A percentile compares a stretch with the other conserved stretches of the same genome.
These are phyloP conservation scores for Epinephelus awoara DNA, from an alignment of 2,797 vertebrate genomes.

Conservation along the genomic window DNA sequence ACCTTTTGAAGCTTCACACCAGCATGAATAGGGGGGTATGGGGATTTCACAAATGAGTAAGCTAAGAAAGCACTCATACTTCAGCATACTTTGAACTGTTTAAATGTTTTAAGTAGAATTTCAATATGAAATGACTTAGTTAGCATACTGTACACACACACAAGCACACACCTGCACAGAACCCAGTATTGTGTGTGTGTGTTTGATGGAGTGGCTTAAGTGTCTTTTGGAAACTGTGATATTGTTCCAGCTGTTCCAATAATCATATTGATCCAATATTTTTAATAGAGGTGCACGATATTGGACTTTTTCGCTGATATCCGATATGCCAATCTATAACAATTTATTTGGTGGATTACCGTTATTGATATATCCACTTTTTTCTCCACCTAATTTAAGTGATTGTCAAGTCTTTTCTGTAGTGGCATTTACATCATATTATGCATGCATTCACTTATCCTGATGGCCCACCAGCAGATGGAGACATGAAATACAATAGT, in stretches of 20 bases:
- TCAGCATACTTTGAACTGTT: background rate
- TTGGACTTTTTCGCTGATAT: too few species aligned
- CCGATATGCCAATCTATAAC: too few species aligned
- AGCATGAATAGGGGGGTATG: background rate
- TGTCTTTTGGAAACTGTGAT: slow-evolving; percentile 3
- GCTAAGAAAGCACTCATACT: background rate
- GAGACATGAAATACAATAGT: too few species aligned
- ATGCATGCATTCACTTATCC: too few species aligned
- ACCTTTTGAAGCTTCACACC: background rate
- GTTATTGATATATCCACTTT: too few species aligned
- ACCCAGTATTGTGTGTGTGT: background rate
- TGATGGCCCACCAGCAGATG: too few species aligned
- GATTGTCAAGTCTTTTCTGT: too few species aligned
- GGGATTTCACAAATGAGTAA: background rate
- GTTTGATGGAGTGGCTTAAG: background rate
- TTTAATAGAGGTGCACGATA: too few species aligned
- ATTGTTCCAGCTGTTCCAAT: slow-evolving; percentile 25
- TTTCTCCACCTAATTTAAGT: too few species aligned
- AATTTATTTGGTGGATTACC: too few species aligned
- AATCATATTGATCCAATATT: slow-evolving; percentile 1
- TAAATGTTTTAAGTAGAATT: background rate
- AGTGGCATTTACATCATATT: too few species aligned
- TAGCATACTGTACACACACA: background rate
- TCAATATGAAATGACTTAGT: background rate
- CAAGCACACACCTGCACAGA: background rate